Evolutionary conservation across 2,113 vertebrate species (phyloP).

Genomic region (Colius striatus): DNA sequence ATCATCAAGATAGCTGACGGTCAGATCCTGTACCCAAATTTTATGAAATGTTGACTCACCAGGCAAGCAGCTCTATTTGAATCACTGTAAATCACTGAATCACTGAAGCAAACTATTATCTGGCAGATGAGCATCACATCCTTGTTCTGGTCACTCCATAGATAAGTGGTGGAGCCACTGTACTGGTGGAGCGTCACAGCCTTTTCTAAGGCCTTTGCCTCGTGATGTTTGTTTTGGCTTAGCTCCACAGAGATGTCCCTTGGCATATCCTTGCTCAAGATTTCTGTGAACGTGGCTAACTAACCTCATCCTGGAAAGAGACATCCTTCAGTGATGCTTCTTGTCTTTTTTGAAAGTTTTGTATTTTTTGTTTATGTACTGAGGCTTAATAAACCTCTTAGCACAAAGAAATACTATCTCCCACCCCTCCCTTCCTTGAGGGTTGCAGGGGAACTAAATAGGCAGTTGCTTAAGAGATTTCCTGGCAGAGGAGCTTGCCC

Average conservation of each 20-base stretch:
- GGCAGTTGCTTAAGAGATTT: conserved; percentile 12
- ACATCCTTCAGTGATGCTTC: not conserved
- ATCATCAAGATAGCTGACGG: not conserved
- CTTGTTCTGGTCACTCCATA: not conserved
- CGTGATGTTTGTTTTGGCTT: not conserved
- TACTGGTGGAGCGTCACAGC: not conserved
- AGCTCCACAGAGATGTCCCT: not conserved
- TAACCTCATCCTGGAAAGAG: not conserved
- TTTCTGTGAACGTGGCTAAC: not conserved
- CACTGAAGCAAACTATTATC: not conserved
- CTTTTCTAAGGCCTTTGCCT: not conserved
- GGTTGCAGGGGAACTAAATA: not conserved
- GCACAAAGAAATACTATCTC: not conserved
- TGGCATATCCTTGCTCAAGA: not conserved
- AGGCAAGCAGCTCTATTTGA: not conserved
- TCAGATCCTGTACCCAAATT: not conserved
- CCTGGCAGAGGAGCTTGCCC: not conserved
- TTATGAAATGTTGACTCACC: not conserved
- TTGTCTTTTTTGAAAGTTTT: not conserved
- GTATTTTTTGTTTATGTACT: not conserved
- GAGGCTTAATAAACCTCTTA: not conserved
- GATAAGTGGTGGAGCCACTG: not conserved
- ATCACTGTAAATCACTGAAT: not conserved
- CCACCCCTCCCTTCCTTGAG: not conserved
- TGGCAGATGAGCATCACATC: not conserved